Conservation (phyloP, 2,113 vertebrate species). For the Gambusia affinis region DNA sequence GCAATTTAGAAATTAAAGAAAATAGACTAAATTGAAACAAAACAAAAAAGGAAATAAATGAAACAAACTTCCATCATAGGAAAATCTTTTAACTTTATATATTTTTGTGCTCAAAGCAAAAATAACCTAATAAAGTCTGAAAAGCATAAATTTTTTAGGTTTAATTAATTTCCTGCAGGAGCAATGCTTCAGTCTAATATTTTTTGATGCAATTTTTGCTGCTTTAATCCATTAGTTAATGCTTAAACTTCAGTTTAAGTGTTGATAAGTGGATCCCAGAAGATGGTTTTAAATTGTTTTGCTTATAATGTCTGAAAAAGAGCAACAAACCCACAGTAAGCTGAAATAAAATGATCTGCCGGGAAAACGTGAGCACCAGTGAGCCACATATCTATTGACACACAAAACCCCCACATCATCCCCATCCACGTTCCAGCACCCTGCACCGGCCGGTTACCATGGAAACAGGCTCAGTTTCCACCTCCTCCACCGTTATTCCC, state of each 20-base stretch:
- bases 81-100: background rate
- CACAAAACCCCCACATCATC: slow-evolving; percentile 5
- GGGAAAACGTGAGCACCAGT: background rate
- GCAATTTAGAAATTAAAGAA: background rate
- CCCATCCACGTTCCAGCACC: slow-evolving; percentile 16
- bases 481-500: slow-evolving; percentile 48
- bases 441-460: slow-evolving; percentile 68
- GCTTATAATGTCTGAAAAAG: background rate
- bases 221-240: no score
- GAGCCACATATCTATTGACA: background rate
- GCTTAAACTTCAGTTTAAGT: background rate
- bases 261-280: background rate
- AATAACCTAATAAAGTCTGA: background rate
- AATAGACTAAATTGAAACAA: background rate
- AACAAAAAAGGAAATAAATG: background rate
- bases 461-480: slow-evolving; percentile 73
- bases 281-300: background rate
- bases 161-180: background rate
- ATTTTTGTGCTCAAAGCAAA: no score
- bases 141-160: background rate
- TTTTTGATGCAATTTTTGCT: background rate
- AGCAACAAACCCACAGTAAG: background rate
- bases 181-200: background rate
- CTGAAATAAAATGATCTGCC: slow-evolving; percentile 1
- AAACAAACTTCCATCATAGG: background rate